Evolutionary conservation across 1,140 invertebrate species (phyloP).

Genomic region (Drosophila seguyi): DNA sequence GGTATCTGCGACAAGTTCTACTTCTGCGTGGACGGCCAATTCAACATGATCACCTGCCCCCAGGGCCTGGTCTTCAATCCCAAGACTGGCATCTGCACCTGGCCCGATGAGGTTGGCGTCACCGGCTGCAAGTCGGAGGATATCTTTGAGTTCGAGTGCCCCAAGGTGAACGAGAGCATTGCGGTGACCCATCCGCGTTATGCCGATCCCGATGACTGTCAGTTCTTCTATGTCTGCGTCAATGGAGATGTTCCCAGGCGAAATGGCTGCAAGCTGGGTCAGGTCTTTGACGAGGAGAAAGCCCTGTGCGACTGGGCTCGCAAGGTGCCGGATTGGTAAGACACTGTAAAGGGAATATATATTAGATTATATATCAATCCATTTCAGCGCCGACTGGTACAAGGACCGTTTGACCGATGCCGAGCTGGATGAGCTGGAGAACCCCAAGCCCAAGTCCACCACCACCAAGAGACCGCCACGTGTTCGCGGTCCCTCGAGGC

Average conservation of each 20-base stretch:
- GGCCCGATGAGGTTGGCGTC: slow-evolving; percentile 95
- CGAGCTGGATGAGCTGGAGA: slow-evolving; percentile 91
- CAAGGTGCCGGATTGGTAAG: slow-evolving; percentile 96
- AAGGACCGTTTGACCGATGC: slow-evolving; percentile 93
- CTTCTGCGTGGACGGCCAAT: slow-evolving; percentile 95
- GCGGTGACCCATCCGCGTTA: slow-evolving; percentile 93
- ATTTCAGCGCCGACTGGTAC: slow-evolving; percentile 92
- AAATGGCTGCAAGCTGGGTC: slow-evolving; percentile 95
- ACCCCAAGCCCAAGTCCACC: slow-evolving; percentile 88
- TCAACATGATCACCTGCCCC: slow-evolving; percentile 95
- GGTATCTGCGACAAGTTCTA: slow-evolving; percentile 95
- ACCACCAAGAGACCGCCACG: slow-evolving; percentile 86
- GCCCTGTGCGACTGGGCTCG: slow-evolving; percentile 95
- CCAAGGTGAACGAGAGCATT: slow-evolving; percentile 90
- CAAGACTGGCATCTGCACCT: slow-evolving; percentile 95
- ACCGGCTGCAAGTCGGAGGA: slow-evolving; percentile 93
- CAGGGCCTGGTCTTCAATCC: slow-evolving; percentile 95
- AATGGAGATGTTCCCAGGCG: slow-evolving; percentile 93
- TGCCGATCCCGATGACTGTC: slow-evolving; percentile 95
- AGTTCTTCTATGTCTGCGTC: slow-evolving; percentile 96
- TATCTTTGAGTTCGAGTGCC: slow-evolving; percentile 94
- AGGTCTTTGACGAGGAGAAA: slow-evolving; percentile 94
- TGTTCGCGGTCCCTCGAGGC: slow-evolving; percentile 67
- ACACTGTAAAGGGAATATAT: neutral
- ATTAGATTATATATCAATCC: neutral